phyloP scores from a whole-genome alignment of 2,797 vertebrate genomes.

The Hydrolagus colliei region DNA sequence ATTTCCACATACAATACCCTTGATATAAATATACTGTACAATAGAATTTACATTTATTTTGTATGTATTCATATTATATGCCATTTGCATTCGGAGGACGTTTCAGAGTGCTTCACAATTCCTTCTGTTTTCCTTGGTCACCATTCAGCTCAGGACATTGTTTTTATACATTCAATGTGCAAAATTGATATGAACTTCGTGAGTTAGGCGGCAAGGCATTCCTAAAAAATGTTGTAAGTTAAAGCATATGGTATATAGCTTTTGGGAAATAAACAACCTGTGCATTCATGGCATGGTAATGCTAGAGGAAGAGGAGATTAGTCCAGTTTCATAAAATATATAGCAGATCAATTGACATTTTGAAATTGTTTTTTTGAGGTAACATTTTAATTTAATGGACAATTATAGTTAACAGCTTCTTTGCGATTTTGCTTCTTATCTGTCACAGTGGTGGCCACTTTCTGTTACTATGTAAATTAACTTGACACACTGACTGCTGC shows the following conservation, averaged over 20 bases:
- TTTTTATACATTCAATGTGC: no score
- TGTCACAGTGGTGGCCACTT: background rate
- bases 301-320: background rate
- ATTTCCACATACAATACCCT: no score
- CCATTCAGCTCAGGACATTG: no score
- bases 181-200: no score
- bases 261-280: background rate
- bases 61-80: no score
- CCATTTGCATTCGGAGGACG: no score
- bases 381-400: background rate
- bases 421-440: conserved; percentile 1
- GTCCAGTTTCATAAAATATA: background rate
- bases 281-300: background rate
- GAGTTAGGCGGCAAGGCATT: background rate
- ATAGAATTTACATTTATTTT: no score
- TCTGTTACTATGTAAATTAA: conserved; percentile 4
- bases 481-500: background rate
- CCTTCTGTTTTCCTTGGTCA: no score
- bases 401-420: background rate
- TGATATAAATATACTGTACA: no score
- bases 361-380: background rate
- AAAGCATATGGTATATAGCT: background rate
- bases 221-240: background rate
- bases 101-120: no score
- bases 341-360: background rate